phyloP scores from a whole-genome alignment of 2,888 invertebrate species.

The Acanthosepion lycidas region DNA sequence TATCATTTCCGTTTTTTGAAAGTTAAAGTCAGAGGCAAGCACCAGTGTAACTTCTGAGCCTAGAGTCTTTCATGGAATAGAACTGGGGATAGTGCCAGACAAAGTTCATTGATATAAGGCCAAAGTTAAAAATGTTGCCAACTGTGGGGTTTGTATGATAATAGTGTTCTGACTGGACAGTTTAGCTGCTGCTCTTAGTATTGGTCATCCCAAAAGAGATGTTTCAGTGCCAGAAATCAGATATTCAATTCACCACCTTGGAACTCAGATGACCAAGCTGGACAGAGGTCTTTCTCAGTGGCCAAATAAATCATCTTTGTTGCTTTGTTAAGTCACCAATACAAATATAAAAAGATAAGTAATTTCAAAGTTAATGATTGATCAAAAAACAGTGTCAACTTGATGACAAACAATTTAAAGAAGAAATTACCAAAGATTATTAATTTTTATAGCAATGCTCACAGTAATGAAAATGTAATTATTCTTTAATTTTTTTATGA shows the following conservation, averaged over 20 bases:
- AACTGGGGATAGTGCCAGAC: not conserved
- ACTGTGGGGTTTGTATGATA: not conserved
- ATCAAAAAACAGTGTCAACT: not conserved
- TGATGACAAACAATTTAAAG: no score
- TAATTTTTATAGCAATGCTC: no score
- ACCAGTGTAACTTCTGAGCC: not conserved
- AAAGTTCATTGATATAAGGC: conserved; percentile 2
- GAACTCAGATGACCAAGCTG: conserved; percentile 33
- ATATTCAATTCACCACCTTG: not conserved
- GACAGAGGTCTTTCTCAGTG: conserved; percentile 7
- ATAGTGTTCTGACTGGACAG: conserved; percentile 1
- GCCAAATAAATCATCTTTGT: not conserved
- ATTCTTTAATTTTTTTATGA: no score
- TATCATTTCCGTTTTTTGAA: not conserved
- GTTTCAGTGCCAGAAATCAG: not conserved
- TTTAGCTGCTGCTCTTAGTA: not conserved
- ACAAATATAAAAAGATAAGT: not conserved
- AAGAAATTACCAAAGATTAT: no score
- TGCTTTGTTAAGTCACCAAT: not conserved
- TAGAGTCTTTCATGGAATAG: not conserved
- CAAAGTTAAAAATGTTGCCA: not conserved
- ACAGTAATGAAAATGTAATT: no score
- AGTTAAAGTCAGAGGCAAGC: not conserved
- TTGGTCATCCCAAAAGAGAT: not conserved
- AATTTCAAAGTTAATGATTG: not conserved